These are phyloP conservation scores for Cerceris rybyensis DNA, from an alignment of 2,888 invertebrate species.

Conservation along the genomic window DNA sequence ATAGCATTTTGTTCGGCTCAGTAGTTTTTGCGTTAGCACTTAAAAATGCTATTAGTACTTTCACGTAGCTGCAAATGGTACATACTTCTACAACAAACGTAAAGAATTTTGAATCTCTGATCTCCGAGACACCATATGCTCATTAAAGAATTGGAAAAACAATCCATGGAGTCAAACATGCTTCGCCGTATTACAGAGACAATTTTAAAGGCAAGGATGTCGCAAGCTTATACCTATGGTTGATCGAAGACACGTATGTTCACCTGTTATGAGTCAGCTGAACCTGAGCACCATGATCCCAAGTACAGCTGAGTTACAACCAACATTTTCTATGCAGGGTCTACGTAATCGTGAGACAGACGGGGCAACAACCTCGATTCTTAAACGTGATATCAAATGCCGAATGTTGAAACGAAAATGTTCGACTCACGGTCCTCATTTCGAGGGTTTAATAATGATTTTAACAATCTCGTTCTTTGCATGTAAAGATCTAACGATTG, in stretches of 20 bases:
- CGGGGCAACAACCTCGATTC: conserved; percentile 50
- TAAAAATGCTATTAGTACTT: too few species aligned
- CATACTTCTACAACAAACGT: too few species aligned
- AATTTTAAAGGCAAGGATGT: conserved; percentile 28
- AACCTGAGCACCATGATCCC: conserved; percentile 33
- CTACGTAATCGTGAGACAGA: conserved; percentile 42
- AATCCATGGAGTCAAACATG: background rate
- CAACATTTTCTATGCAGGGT: conserved; percentile 36
- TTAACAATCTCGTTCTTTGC: too few species aligned
- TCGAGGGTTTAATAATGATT: too few species aligned
- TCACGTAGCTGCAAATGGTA: too few species aligned
- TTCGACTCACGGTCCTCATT: background rate
- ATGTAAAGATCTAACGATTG: too few species aligned
- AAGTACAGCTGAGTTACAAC: conserved; percentile 29
- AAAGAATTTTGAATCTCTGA: conserved; percentile 1
- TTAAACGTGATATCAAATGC: conserved; percentile 24
- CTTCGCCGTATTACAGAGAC: background rate
- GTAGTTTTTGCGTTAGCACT: too few species aligned
- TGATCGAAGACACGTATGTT: conserved; percentile 51
- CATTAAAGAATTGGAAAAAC: conserved; percentile 27
- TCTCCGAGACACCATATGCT: conserved; percentile 21
- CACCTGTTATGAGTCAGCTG: conserved; percentile 65
- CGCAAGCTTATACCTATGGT: conserved; percentile 24
- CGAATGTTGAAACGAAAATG: conserved; percentile 1
- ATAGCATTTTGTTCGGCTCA: too few species aligned